Percentiles rank a stretch among this genome's conserved stretches.
phyloP scores from a whole-genome alignment of 2,888 invertebrate genomes.

The Bombyx huttoni region DNA sequence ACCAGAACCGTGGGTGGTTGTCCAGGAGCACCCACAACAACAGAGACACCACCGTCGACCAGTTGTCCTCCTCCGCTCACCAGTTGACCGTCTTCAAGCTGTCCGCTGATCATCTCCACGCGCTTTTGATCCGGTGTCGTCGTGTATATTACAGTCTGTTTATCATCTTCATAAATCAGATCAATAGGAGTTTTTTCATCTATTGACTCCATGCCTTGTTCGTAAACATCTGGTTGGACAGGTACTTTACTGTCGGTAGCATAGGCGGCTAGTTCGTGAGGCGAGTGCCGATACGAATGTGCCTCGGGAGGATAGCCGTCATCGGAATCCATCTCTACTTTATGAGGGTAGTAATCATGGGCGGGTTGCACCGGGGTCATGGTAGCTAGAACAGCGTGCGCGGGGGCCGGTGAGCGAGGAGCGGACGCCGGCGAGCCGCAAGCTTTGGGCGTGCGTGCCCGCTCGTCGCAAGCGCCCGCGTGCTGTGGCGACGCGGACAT shows the following conservation, averaged over 20 bases:
- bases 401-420: slow-evolving; percentile 76
- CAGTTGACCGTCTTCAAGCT: slow-evolving; percentile 72
- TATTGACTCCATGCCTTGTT: slow-evolving; percentile 63
- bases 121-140: slow-evolving; percentile 84
- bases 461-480: slow-evolving; percentile 37
- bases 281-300: slow-evolving; percentile 71
- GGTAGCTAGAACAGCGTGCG: slow-evolving; percentile 84
- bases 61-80: slow-evolving; percentile 63
- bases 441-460: slow-evolving; percentile 53
- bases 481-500: slow-evolving; percentile 65
- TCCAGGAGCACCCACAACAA: slow-evolving; percentile 61
- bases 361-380: slow-evolving; percentile 91
- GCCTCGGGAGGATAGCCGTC: slow-evolving; percentile 75
- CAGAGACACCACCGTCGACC: slow-evolving; percentile 67
- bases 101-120: slow-evolving; percentile 83
- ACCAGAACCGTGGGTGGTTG: slow-evolving; percentile 77
- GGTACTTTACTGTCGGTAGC: slow-evolving; percentile 73
- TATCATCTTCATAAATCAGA: slow-evolving; percentile 87
- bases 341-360: slow-evolving; percentile 75
- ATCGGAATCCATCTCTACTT: slow-evolving; percentile 75
- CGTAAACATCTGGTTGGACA: slow-evolving; percentile 64
- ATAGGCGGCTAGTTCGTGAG: slow-evolving; percentile 64
- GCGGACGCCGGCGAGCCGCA: slow-evolving; percentile 65
- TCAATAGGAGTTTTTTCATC: slow-evolving; percentile 84
- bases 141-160: slow-evolving; percentile 87